Evolutionary conservation across 2,888 invertebrate species (phyloP), one percentile per base, ranked within the genome.

Genomic region (Nomada lathburiana): DNA sequence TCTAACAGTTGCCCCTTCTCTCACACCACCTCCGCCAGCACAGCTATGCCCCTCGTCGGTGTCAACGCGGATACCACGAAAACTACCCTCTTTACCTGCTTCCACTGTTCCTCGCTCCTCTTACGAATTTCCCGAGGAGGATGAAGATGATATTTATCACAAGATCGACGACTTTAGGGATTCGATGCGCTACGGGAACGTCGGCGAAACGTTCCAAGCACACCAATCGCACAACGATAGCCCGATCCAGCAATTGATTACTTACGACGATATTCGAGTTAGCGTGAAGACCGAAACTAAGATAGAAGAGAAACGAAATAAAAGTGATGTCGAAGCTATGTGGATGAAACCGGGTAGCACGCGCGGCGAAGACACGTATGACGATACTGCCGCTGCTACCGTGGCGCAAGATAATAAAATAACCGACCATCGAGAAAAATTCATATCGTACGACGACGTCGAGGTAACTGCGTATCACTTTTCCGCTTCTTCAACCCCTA

Each of bases 141-240:
- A 93, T 2, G 92, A 93, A 10, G 93, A 93, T 23, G 92, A 91
- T 10, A 90, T 93, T 74, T 93, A 93, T 69, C 90, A 93, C 42
- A 91, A 87, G 42, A 93, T 94, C 57, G 93, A 94, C 53, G 93
- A 94, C 36, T 72, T 92, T 20, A 80, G 79, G 5, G 86, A 88
- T 2, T 57, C 80, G 3, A 74, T 50, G 11, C 81, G 63, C 13
- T 92, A 93, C 76, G 90, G 91, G 50, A 91, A 92, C 75, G 60
- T 67, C 2, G 59, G 10, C 10, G 53, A 69, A 29, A 59, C 11
- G 1, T 13, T 5, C 2, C 26, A n/a, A 7, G 10, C 4, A 16
- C 47, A 47, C 11, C 20, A 50, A 16, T 2, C 13, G 2, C 16
- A 13, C 7, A 60, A 73, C 0, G 9, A 50, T 9, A 36, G 16